Base-by-base conservation (phyloP, 2,888 invertebrate genomes). In the Cremastinae sp. region DNA sequence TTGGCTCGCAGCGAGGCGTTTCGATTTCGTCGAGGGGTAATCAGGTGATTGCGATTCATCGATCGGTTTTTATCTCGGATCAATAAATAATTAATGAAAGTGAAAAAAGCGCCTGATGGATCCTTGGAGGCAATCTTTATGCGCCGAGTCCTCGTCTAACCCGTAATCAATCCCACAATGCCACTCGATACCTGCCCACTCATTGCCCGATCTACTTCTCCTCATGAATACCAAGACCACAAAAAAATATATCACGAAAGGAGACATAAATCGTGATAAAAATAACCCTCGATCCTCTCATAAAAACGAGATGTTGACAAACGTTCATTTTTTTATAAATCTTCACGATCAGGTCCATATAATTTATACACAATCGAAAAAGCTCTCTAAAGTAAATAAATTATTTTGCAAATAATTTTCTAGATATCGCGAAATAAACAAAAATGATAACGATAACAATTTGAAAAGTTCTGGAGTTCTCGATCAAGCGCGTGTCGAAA, bases 71-170 rank as follows among this genome's bases (percentile, higher is more conserved):
- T 75, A 16, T 37, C n/a, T n/a, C n/a, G n/a, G n/a, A n/a, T 1
- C n/a, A 10, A 65, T 65, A n/a, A 37, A 8, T 53, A 70, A 65
- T 75, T 61, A 61, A 71, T 35, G 35, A n/a, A 28, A n/a, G 43
- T n/a, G 49, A 35, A 69, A 20, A 49, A n/a, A 64, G n/a, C 20
- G 1, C 1, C 43, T 4, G 22, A 18, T 10, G 41, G 65, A 64
- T 51, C 61, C 65, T 61, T 61, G 51, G 51, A 49, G 37, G 51
- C 49, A 18, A 45, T 20, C 49, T 10, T 12, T 69, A 74, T 69
- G 53, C 41, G 69, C 61, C 39, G 35, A 59, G 64, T 49, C 16
- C 69, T 73, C 53, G 47, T 73, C 51, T 14, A 53, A 47, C 22
- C 62, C 64, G 47, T 58, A 58, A 70, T 56, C 10, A 22, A 69